Evolutionary conservation across 2,888 invertebrate species (phyloP).

Genomic region (Sarcophaga subvicina): DNA sequence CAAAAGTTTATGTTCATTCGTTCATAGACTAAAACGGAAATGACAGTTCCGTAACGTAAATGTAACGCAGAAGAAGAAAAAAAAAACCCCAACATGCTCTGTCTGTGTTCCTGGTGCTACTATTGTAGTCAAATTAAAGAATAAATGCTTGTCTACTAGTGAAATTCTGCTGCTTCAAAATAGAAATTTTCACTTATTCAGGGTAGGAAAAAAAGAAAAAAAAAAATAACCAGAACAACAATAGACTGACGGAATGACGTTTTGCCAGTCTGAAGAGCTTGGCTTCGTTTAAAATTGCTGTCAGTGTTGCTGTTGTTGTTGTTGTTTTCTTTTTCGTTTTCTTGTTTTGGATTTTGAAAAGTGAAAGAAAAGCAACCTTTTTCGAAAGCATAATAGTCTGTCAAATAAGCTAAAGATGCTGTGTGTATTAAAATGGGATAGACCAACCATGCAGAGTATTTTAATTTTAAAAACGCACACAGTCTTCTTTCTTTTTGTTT

Average conservation of each 20-base stretch:
- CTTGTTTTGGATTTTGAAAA: constrained; percentile 70
- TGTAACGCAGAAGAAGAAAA: constrained; percentile 43
- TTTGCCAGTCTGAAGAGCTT: constrained; percentile 28
- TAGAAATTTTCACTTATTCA: constrained; percentile 33
- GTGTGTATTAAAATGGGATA: background rate
- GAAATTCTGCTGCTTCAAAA: constrained; percentile 23
- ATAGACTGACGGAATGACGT: constrained; percentile 32
- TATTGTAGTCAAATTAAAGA: constrained; percentile 42
- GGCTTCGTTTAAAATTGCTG: background rate
- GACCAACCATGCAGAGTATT: background rate
- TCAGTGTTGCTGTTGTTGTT: background rate
- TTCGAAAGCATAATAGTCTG: constrained; percentile 79
- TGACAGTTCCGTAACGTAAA: constrained; percentile 78
- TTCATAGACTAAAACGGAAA: constrained; percentile 78
- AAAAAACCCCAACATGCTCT: constrained; percentile 57
- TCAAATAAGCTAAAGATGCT: constrained; percentile 72
- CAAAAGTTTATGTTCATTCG: constrained; percentile 41
- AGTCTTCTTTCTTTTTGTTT: too few relatives aligned
- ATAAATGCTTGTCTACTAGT: constrained; percentile 21
- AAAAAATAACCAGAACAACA: constrained; percentile 10
- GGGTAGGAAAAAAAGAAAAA: constrained; percentile 8
- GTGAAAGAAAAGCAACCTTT: constrained; percentile 78
- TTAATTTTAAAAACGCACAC: too few relatives aligned
- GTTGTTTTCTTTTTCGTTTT: constrained; percentile 7
- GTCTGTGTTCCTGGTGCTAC: constrained; percentile 27